Evolutionary conservation across 2,113 vertebrate genomes (phyloP).

Genomic region (Brachyhypopomus gauderio): DNA sequence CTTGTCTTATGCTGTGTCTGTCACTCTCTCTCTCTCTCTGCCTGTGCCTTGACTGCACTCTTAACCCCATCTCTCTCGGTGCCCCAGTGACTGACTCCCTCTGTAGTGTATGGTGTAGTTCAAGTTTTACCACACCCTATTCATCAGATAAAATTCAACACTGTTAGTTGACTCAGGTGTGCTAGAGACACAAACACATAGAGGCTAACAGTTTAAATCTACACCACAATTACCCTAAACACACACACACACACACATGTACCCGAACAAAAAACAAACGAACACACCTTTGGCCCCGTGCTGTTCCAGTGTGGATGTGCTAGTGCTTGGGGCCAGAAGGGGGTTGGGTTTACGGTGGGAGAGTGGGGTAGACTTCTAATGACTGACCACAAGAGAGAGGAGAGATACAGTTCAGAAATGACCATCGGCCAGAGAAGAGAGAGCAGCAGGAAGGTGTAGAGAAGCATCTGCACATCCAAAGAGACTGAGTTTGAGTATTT

Average conservation of each 20-base stretch:
- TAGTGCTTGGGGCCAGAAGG: background rate
- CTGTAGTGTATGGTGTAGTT: background rate
- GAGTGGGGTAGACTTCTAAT: background rate
- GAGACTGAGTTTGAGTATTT: background rate
- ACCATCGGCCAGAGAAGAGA: background rate
- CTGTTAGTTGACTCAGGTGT: background rate
- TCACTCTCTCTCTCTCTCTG: background rate
- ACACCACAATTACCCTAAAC: background rate
- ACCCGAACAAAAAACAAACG: conserved; percentile 2
- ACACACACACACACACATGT: background rate
- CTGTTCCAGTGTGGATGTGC: background rate
- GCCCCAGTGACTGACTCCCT: background rate
- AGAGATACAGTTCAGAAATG: background rate
- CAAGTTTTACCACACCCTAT: background rate
- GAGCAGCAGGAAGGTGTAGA: background rate
- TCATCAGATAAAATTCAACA: background rate
- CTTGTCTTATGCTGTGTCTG: too few species aligned
- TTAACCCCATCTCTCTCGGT: background rate
- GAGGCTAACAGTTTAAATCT: background rate
- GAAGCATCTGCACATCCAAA: background rate
- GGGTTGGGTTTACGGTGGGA: background rate
- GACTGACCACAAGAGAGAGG: background rate
- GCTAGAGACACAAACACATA: background rate
- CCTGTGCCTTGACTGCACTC: background rate
- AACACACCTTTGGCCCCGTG: background rate